These are phyloP conservation scores for Heliothis subflexa DNA, from an alignment of 1,140 invertebrate species.

Conservation along the genomic window DNA sequence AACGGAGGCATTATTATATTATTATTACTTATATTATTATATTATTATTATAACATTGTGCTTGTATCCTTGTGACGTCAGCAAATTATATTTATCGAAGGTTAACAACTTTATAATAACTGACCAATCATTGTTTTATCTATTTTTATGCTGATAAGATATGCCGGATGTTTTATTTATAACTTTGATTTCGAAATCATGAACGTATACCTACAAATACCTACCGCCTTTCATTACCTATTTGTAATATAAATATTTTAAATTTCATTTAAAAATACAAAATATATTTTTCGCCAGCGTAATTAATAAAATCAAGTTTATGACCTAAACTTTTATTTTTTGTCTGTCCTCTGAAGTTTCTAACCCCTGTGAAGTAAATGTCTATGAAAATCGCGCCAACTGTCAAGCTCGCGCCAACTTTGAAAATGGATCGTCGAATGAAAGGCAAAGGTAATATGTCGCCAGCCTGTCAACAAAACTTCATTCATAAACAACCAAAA, in stretches of 20 bases:
- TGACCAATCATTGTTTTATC: conserved; percentile 24
- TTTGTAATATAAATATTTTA: too few relatives aligned
- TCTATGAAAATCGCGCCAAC: not conserved
- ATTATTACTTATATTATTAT: too few relatives aligned
- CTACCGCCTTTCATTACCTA: not conserved
- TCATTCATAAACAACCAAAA: conserved; percentile 42
- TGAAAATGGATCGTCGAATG: conserved; percentile 9
- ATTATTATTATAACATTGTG: conserved; percentile 22
- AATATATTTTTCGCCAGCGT: not conserved
- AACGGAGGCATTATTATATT: conserved; percentile 58
- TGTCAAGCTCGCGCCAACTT: not conserved
- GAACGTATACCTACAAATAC: not conserved
- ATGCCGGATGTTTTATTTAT: conserved; percentile 4
- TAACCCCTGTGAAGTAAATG: not conserved
- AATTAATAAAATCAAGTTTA: not conserved
- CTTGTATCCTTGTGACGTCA: conserved; percentile 36
- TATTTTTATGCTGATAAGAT: not conserved
- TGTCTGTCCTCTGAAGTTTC: not conserved
- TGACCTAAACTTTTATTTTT: conserved; percentile 1
- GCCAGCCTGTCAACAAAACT: conserved; percentile 40
- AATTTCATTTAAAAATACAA: too few relatives aligned
- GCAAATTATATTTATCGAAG: conserved; percentile 32
- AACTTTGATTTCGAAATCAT: not conserved
- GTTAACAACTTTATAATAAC: conserved; percentile 19
- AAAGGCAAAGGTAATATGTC: conserved; percentile 22